phyloP scores from a whole-genome alignment of 2,888 invertebrate species.

The Phyllotreta cruciferae region DNA sequence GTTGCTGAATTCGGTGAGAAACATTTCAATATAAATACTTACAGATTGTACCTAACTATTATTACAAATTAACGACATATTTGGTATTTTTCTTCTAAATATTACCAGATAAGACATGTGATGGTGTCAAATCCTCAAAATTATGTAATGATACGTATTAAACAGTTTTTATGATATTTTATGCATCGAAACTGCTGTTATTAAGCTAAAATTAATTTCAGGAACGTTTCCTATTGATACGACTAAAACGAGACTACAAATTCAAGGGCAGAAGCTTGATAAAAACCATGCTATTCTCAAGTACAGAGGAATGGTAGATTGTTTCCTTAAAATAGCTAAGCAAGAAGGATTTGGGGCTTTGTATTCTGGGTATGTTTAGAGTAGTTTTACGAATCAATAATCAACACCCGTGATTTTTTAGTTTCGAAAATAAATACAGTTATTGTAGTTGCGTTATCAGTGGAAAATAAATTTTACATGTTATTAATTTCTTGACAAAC shows the following conservation, averaged over 20 bases:
- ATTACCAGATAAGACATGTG: background rate
- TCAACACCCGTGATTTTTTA: background rate
- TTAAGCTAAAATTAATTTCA: slow-evolving; percentile 52
- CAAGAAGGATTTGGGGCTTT: slow-evolving; percentile 88
- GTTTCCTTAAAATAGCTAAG: slow-evolving; percentile 81
- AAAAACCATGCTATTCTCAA: slow-evolving; percentile 75
- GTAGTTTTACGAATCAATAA: background rate
- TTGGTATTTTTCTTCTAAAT: background rate
- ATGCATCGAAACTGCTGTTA: background rate
- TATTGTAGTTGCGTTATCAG: background rate
- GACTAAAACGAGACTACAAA: slow-evolving; percentile 91
- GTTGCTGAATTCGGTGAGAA: slow-evolving; percentile 89
- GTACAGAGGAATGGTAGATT: slow-evolving; percentile 93
- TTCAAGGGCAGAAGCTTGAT: slow-evolving; percentile 90
- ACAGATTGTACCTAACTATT: background rate
- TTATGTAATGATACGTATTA: background rate
- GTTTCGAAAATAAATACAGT: background rate
- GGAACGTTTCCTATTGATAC: slow-evolving; percentile 98
- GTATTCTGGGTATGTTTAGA: slow-evolving; percentile 77
- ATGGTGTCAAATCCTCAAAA: no score
- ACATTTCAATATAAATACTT: background rate
- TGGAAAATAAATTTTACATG: no score
- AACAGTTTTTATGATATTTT: background rate
- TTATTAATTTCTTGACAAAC: no score
- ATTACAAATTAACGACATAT: no score